A percentile compares a stretch with the other conserved stretches of the same genome.
phyloP scores from a whole-genome alignment of 2,797 vertebrate species.

The Sebastes alutus region DNA sequence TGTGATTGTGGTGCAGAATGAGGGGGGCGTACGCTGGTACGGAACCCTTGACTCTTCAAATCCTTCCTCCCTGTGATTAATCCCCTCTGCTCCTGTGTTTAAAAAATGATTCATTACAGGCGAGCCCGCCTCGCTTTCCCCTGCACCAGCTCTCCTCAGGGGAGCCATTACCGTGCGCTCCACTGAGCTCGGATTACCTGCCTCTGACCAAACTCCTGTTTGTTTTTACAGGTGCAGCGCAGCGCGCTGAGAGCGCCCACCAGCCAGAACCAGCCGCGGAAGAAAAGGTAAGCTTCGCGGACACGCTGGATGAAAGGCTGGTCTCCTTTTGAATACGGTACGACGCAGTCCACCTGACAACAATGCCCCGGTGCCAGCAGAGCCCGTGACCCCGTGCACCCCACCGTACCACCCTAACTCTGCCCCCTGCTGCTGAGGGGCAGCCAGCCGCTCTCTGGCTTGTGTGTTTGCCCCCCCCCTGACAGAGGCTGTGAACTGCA shows the following conservation, averaged over 20 bases:
- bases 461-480: slow-evolving; percentile 73
- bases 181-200: slow-evolving; percentile 92
- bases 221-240: slow-evolving; percentile 99
- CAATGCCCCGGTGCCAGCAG: slow-evolving; percentile 67
- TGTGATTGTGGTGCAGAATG: slow-evolving; percentile 83
- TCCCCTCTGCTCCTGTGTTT: slow-evolving; percentile 97
- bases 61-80: slow-evolving; percentile 97
- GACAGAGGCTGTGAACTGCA: slow-evolving; percentile 77
- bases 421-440: slow-evolving; percentile 68
- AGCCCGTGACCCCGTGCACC: slow-evolving; percentile 61
- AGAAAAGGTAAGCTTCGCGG: slow-evolving; percentile 84
- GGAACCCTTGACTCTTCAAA: slow-evolving; percentile 96
- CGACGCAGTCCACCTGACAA: slow-evolving; percentile 72
- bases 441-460: slow-evolving; percentile 67
- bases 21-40: slow-evolving; percentile 78
- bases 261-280: slow-evolving; percentile 87
- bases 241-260: slow-evolving; percentile 86
- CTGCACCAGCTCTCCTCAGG: slow-evolving; percentile 86
- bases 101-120: slow-evolving; percentile 99
- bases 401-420: slow-evolving; percentile 62
- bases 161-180: slow-evolving; percentile 92
- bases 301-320: slow-evolving; percentile 60
- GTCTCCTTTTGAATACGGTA: slow-evolving; percentile 51
- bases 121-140: slow-evolving; percentile 87
- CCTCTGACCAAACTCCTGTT: slow-evolving; percentile 88